Percentiles rank a stretch among this genome's conserved stretches.
Evolutionary conservation across 2,113 vertebrate species (phyloP).

Genomic region (Paralichthys olivaceus): DNA sequence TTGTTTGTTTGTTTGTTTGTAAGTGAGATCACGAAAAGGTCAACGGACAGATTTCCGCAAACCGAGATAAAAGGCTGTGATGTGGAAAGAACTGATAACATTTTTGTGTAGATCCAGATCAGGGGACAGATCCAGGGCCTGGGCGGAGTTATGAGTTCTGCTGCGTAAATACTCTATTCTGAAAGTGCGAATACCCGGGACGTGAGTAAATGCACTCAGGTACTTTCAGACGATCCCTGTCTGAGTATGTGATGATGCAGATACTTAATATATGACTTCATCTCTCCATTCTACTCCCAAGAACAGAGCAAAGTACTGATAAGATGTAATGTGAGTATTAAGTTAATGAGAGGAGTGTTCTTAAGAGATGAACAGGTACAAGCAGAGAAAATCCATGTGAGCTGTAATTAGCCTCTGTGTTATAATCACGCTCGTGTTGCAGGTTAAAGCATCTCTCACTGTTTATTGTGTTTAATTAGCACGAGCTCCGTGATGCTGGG

Average conservation of each 20-base stretch:
- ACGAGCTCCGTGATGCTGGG: neutral
- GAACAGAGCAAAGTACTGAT: neutral
- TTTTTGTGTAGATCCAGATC: too few species aligned
- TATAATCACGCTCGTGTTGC: neutral
- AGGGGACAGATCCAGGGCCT: too few species aligned
- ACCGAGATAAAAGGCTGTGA: too few species aligned
- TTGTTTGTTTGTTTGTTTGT: too few species aligned
- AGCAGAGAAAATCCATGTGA: neutral
- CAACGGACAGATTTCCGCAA: too few species aligned
- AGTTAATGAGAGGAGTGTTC: slow-evolving; percentile 22
- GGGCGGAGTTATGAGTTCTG: too few species aligned
- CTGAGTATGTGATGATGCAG: neutral
- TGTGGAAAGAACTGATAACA: too few species aligned
- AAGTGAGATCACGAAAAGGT: too few species aligned
- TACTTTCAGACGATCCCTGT: neutral
- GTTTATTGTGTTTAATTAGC: neutral
- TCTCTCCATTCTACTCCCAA: neutral
- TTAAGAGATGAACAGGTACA: neutral
- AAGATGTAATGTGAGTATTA: neutral
- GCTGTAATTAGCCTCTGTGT: slow-evolving; percentile 24
- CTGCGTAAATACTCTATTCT: too few species aligned
- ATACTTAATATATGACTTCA: neutral
- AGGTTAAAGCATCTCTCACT: slow-evolving; percentile 3
- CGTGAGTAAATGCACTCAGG: neutral
- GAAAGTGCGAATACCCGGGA: neutral